Evolutionary conservation across 2,113 vertebrate genomes (phyloP), one percentile per base, ranked within the genome.

Genomic region (Cephalopterus ornatus): DNA sequence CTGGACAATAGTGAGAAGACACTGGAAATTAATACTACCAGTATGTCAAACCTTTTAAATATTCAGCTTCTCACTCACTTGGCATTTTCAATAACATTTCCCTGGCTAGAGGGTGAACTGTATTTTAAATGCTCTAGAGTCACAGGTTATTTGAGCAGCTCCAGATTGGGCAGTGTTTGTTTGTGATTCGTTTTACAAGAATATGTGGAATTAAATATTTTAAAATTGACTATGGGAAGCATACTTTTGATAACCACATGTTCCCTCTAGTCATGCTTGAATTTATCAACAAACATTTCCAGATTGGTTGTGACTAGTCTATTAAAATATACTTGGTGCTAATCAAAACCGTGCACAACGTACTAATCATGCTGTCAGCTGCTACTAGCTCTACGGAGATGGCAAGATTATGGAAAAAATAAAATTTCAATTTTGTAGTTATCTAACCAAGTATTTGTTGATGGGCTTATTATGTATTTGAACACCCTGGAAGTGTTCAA

Each of bases 201-300:
- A 8, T 23, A 7, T 42, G 30, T 84, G 61, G 70, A 89, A 77
- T 76, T 4, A 79, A 73, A 80, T 75, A 32, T 79, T 70, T 85
- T 86, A 27, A 72, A 88, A 67, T 15, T 50, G n/a, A 76, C 21
- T 86, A 52, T 10, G 44, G 47, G 52, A 81, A 92, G 33, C 62
- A 42, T 52, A 42, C 8, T 35, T 71, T 56, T 39, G n/a, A 85
- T 74, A 79, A 65, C 76, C 47, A 41, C 27, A 35, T 58, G 7
- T 85, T 96, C 50, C 70, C 24, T 35, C 56, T 88, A 79, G 20
- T 79, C 87, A 72, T 59, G 18, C 30, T 67, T 66, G 27, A 89
- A 95, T 92, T 79, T 89, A 79, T 88, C 80, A 92, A 66, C 50
- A 93, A 87, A 81, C n/a, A 92, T 95, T 95, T 94, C 88, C 77